Percentiles rank a stretch among this genome's conserved stretches.
Evolutionary conservation across 2,888 invertebrate species (phyloP).

Genomic region (Ethmia dodecea): DNA sequence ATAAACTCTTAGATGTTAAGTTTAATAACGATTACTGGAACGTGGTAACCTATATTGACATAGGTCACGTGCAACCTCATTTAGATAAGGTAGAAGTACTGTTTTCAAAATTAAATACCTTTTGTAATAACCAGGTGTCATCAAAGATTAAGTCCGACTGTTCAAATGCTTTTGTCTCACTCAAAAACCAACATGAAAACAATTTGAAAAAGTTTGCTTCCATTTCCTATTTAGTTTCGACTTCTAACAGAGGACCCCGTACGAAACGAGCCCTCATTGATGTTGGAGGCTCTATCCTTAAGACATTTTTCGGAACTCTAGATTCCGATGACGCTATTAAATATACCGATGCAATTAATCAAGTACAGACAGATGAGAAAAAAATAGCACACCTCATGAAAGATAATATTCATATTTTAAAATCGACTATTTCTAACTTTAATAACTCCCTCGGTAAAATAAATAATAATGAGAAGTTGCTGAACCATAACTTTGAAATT

Average conservation of each 20-base stretch:
- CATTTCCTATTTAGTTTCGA: slow-evolving; percentile 17
- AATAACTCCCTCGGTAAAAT: no score
- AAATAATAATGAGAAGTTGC: no score
- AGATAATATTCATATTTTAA: background rate
- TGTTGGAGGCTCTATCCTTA: slow-evolving; percentile 18
- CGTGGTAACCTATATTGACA: slow-evolving; percentile 13
- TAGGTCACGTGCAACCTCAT: slow-evolving; percentile 4
- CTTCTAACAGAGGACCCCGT: no score
- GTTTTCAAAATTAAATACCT: no score
- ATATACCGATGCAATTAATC: slow-evolving; percentile 1
- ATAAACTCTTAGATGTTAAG: slow-evolving; percentile 18
- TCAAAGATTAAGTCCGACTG: no score
- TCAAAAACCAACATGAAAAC: slow-evolving; percentile 1
- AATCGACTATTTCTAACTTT: no score
- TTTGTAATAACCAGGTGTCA: no score
- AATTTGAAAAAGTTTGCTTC: slow-evolving; percentile 10
- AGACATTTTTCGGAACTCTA: slow-evolving; percentile 9
- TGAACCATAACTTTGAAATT: background rate
- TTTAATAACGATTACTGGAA: slow-evolving; percentile 11
- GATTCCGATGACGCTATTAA: slow-evolving; percentile 1
- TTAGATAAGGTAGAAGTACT: no score
- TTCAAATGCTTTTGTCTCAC: background rate
- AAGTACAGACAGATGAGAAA: background rate
- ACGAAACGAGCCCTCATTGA: slow-evolving; percentile 16
- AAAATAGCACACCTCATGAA: background rate